phyloP scores from a whole-genome alignment of 1,140 invertebrate genomes.

The Elysia chlorotica region DNA sequence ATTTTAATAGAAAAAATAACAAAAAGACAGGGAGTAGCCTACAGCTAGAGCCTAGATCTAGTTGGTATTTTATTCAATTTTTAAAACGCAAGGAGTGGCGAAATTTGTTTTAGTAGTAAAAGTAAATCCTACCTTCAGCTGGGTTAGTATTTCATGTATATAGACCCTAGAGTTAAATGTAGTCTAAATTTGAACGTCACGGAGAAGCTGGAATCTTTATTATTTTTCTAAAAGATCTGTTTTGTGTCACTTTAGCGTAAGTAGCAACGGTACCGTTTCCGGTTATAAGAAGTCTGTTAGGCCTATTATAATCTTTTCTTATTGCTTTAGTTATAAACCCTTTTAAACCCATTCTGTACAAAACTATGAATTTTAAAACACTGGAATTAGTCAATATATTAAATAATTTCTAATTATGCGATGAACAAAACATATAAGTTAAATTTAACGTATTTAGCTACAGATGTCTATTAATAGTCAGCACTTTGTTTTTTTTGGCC shows the following conservation, averaged over 20 bases:
- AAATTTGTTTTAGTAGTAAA: too few species aligned
- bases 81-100: neutral
- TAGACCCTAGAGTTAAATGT: neutral
- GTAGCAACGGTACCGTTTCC: constrained; percentile 6
- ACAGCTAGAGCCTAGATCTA: too few species aligned
- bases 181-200: too few species aligned
- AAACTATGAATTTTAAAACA: neutral
- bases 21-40: too few species aligned
- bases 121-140: neutral
- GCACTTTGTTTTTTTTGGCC: too few species aligned
- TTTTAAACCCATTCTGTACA: neutral
- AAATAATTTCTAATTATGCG: too few species aligned
- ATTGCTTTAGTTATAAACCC: neutral
- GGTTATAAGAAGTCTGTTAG: neutral
- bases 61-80: neutral
- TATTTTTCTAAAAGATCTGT: constrained; percentile 5
- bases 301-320: neutral
- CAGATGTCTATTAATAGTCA: too few species aligned
- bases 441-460: too few species aligned
- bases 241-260: neutral
- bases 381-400: neutral
- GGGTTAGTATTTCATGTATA: neutral
- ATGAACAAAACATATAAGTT: too few species aligned
- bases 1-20: too few species aligned
- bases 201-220: too few species aligned